Base-by-base conservation (phyloP, 1,140 invertebrate species). In the Macrobrachium nipponense region DNA sequence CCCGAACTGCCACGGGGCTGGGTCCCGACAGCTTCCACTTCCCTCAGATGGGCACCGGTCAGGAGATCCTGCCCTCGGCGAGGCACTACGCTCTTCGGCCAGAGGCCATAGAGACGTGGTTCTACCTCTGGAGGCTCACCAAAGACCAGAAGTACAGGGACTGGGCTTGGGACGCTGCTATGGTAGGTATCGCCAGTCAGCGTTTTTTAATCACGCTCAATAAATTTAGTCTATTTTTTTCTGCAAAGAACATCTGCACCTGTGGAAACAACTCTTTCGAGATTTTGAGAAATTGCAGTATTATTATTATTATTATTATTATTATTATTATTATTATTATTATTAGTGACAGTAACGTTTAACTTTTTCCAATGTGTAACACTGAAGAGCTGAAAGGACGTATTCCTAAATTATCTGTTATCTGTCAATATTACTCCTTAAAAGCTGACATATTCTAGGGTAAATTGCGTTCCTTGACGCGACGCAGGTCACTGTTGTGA, bases 31-130 rank as follows among this genome's bases (percentile, higher is more conserved):
- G 95, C 27, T 98, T 99, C 91, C 94, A 88, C 58, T 98, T 98
- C 91, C 95, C 94, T 12, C 96, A 97, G 87, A 94, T 94, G 2
- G 94, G 95, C 27, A 98, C 99, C 91, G 98, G 98, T 0, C 95
- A 95, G 90, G 96, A 97, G 12, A 92, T 97, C 75, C 95, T 97
- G 91, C 95, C 94, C 80, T 96, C 95, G 90, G 97, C 99, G 91
- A 98, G 98, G 92, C 97, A 99, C 91, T 99, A 99, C 91, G 97
- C 99, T 83, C 93, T 99, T n/a, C 93, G 98, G 87, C 98, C 98
- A 2, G 98, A 99, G 94, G 98, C 98, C 12, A 94, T 99, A 89
- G 98, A 99, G 92, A 97, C 97, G 72, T 99, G 99, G 92, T 99
- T 99, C 92, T 95, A 98, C 89, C 93, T 99, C 93, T 99, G 98